Conservation (phyloP, 1,140 invertebrate species). For the Tenebrio molitor region DNA sequence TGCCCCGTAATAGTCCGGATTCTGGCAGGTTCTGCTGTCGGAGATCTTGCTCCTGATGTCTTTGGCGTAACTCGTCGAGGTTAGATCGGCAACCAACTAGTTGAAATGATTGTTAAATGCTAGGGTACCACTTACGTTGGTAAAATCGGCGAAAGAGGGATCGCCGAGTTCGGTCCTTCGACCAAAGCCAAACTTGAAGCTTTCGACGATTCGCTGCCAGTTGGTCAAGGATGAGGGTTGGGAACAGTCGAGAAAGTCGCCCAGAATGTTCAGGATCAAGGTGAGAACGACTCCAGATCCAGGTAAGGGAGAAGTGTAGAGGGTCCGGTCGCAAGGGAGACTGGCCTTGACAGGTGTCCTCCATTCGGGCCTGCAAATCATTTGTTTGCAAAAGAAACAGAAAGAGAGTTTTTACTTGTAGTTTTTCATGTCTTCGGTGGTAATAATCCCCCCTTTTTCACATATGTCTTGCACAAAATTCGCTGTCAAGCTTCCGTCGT, state of each 20-base stretch:
- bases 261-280: conserved; percentile 89
- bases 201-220: conserved; percentile 88
- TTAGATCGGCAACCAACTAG: conserved; percentile 76
- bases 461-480: conserved; percentile 79
- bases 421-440: conserved; percentile 74
- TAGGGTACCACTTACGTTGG: conserved; percentile 5
- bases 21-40: conserved; percentile 78
- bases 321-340: conserved; percentile 72
- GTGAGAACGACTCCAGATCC: conserved; percentile 84
- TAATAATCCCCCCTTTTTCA: conserved; percentile 81
- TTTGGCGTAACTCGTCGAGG: conserved; percentile 74
- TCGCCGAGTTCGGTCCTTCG: conserved; percentile 89
- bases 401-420: conserved; percentile 69
- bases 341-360: conserved; percentile 70
- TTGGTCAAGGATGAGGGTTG: conserved; percentile 57
- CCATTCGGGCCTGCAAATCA: conserved; percentile 73
- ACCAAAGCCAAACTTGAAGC: conserved; percentile 96
- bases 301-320: conserved; percentile 85
- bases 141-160: conserved; percentile 70
- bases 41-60: conserved; percentile 70
- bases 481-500: conserved; percentile 76
- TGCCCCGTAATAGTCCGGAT: conserved; percentile 79
- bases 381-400: too few species aligned
- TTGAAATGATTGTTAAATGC: background rate
- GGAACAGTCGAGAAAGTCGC: conserved; percentile 69